Evolutionary conservation across 2,888 invertebrate genomes (phyloP).

Genomic region (Aphodius granarius): DNA sequence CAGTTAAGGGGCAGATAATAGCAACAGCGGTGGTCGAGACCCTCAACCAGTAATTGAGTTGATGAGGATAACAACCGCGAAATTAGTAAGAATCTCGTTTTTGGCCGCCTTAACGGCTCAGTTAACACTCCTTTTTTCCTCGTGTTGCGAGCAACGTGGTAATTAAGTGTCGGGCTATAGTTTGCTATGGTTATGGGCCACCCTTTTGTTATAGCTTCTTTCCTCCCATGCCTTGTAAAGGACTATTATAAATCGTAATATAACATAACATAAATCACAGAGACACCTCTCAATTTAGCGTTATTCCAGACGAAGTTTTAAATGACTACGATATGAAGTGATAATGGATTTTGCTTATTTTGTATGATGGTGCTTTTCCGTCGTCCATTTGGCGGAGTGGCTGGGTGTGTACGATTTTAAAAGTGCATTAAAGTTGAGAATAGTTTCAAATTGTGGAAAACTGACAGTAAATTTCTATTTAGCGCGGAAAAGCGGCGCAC

Average conservation of each 20-base stretch:
- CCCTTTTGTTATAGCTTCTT: background rate
- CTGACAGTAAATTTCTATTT: conserved; percentile 11
- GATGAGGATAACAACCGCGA: conserved; percentile 46
- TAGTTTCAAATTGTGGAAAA: conserved; percentile 10
- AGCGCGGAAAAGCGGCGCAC: background rate
- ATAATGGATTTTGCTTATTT: background rate
- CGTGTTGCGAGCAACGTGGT: background rate
- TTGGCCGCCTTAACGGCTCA: conserved; percentile 25
- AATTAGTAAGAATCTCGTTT: conserved; percentile 42
- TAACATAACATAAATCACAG: background rate
- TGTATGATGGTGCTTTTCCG: background rate
- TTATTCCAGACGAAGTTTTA: too few species aligned
- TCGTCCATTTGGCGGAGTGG: conserved; percentile 5
- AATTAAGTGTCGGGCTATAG: background rate
- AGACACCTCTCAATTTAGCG: background rate
- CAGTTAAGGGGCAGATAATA: conserved; percentile 50
- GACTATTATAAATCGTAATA: background rate
- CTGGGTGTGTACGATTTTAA: conserved; percentile 6
- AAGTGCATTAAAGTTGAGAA: conserved; percentile 14
- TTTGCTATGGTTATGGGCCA: background rate
- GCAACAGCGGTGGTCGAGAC: conserved; percentile 44
- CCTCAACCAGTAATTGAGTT: conserved; percentile 48
- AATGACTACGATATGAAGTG: too few species aligned
- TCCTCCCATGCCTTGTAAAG: background rate
- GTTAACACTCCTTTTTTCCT: conserved; percentile 18